Base-by-base conservation (phyloP, 2,113 vertebrate genomes). In the Triplophysa dalaica region DNA sequence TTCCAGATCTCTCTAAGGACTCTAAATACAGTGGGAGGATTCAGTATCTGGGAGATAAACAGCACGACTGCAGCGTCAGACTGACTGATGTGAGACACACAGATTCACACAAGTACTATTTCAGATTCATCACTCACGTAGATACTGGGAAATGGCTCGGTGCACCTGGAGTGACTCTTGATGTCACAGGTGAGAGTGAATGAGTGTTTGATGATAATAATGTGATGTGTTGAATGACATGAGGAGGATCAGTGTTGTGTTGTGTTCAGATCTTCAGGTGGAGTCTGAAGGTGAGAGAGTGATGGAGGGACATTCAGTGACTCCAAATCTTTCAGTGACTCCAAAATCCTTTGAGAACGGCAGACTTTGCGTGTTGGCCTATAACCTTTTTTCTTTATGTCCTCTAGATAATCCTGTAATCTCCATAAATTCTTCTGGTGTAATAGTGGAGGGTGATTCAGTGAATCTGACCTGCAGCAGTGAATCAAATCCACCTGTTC, bases 381-480 rank as follows among this genome's bases (percentile, higher is more conserved):
- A 24, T 60, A 22, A 61, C 4, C 12, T 61, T 3, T 41, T 54
- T 33, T 8, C 4, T 70, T 61, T 12, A 81, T 72, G 62, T 29
- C 26, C 26, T 29, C 26, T 2, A 29, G 26, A 22, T 22, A 62
- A 19, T 0, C 4, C 52, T 12, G 17, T 24, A 17, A 10, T 74
- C 13, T 77, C 66, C 54, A 70, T 70, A 67, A 70, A 8, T 29
- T 19, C 50, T 38, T 54, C 67, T 63, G 48, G 58, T 77, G 50
- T 33, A 45, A 72, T 77, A 72, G 0, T 60, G 50, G 67, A 73
- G n/a, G 73, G 26, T 29, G 58, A 64, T 58, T 58, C 60, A 48
- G 67, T 82, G 80, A 78, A 48, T 65, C 80, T 82, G 81, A 82
- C 1, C 75, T 82, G 81, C 81, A 77, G 50, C 60, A 54, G 60